Conservation (phyloP, 2,888 invertebrate genomes). For the Campoplex nolae region DNA sequence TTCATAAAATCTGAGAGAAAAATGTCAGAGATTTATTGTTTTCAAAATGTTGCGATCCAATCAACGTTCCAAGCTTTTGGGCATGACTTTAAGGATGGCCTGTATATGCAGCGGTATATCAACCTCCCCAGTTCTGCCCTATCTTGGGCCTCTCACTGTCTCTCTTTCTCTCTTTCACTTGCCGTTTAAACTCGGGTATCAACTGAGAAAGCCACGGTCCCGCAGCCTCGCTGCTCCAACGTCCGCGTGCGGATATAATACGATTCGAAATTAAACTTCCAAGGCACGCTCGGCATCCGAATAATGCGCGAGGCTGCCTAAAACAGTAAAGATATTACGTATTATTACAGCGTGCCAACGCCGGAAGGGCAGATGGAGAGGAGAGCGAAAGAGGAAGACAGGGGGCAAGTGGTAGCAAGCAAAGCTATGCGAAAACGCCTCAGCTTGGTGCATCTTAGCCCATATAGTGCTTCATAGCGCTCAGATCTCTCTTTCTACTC, state of each 20-base stretch:
- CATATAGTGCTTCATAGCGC: conserved; percentile 56
- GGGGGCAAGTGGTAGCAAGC: conserved; percentile 35
- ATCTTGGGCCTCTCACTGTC: conserved; percentile 1
- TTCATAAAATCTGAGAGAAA: background rate
- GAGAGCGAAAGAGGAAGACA: conserved; percentile 16
- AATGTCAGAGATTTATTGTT: background rate
- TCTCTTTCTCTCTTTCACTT: conserved; percentile 23
- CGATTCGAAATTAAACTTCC: conserved; percentile 83
- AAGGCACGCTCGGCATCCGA: conserved; percentile 82
- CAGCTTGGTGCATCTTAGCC: conserved; percentile 60
- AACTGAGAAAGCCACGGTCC: conserved; percentile 36
- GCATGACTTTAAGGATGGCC: background rate
- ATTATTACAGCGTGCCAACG: conserved; percentile 81
- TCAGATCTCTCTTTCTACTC: conserved; percentile 45
- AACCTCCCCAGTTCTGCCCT: conserved; percentile 27
- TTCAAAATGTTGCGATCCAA: background rate
- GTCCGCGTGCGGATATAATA: conserved; percentile 78
- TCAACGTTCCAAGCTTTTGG: background rate
- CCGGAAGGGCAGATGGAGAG: conserved; percentile 54
- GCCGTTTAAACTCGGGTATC: conserved; percentile 50
- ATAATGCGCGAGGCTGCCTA: conserved; percentile 82
- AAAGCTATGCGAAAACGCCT: conserved; percentile 66
- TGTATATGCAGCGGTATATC: conserved; percentile 47
- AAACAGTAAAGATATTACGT: conserved; percentile 83
- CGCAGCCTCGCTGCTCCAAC: conserved; percentile 59